Conservation (phyloP, 2,888 invertebrate species). For the Lydus trimaculatus region DNA sequence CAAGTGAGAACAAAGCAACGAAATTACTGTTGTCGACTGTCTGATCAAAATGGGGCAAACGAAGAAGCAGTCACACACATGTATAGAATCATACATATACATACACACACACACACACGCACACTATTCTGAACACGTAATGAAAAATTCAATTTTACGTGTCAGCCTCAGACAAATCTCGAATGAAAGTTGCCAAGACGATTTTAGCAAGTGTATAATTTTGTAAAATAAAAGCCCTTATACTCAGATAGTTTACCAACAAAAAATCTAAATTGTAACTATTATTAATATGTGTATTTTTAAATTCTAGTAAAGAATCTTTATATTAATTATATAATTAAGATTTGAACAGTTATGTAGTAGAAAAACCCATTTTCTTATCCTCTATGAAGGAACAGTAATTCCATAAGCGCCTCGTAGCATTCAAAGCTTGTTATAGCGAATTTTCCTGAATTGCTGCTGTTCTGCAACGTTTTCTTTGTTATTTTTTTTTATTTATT, state of each 20-base stretch:
- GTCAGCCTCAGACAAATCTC: constrained; percentile 20
- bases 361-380: too few relatives aligned
- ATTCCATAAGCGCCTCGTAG: not conserved
- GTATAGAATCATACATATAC: too few relatives aligned
- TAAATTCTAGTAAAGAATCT: not conserved
- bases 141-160: constrained; percentile 31
- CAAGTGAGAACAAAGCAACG: constrained; percentile 26
- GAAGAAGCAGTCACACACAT: constrained; percentile 10
- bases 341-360: not conserved
- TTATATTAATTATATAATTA: not conserved
- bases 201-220: not conserved
- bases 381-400: not conserved
- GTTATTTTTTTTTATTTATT: too few relatives aligned
- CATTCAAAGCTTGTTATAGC: not conserved
- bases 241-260: too few relatives aligned
- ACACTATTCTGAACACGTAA: constrained; percentile 25
- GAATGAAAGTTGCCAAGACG: not conserved
- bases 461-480: not conserved
- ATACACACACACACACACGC: not conserved
- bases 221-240: not conserved
- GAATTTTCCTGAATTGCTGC: not conserved
- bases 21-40: constrained; percentile 30
- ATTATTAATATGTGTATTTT: not conserved
- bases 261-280: too few relatives aligned
- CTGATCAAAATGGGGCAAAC: constrained; percentile 21